A percentile compares a stretch with the other conserved stretches of the same genome.
Evolutionary conservation across 2,888 invertebrate species (phyloP).

Genomic region (Melinaea menophilus): DNA sequence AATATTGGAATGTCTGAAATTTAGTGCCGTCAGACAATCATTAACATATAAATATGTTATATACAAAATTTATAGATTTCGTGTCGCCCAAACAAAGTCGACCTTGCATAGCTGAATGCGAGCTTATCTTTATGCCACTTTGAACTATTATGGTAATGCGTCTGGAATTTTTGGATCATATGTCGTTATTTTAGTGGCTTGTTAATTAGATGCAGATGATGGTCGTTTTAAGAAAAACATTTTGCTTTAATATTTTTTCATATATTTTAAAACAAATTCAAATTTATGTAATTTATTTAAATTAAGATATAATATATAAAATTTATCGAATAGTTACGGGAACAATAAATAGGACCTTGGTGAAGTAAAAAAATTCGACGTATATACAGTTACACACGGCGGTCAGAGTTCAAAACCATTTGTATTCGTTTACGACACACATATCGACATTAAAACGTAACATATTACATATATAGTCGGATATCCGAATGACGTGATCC

Average conservation of each 20-base stretch:
- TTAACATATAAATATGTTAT: constrained; percentile 43
- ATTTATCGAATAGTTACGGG: neutral
- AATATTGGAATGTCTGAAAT: constrained; percentile 10
- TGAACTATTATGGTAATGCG: constrained; percentile 35
- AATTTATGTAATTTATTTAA: neutral
- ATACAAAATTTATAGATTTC: constrained; percentile 48
- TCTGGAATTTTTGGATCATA: constrained; percentile 27
- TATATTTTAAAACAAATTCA: neutral
- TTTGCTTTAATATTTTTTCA: neutral
- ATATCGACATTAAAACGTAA: constrained; percentile 39
- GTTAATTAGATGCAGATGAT: neutral
- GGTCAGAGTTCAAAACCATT: constrained; percentile 63
- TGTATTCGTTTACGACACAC: constrained; percentile 51
- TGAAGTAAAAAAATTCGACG: constrained; percentile 41
- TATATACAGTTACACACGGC: constrained; percentile 27
- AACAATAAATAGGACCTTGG: constrained; percentile 47
- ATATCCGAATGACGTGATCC: constrained; percentile 8
- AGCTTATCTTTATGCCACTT: constrained; percentile 33
- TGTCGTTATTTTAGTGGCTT: constrained; percentile 12
- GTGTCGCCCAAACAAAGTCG: constrained; percentile 44
- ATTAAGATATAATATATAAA: neutral
- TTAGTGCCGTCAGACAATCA: constrained; percentile 37
- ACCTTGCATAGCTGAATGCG: constrained; percentile 45
- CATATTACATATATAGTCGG: constrained; percentile 8
- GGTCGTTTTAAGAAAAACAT: neutral